Conservation (phyloP, 2,888 invertebrate species). For the Marasmarcha lunaedactyla region DNA sequence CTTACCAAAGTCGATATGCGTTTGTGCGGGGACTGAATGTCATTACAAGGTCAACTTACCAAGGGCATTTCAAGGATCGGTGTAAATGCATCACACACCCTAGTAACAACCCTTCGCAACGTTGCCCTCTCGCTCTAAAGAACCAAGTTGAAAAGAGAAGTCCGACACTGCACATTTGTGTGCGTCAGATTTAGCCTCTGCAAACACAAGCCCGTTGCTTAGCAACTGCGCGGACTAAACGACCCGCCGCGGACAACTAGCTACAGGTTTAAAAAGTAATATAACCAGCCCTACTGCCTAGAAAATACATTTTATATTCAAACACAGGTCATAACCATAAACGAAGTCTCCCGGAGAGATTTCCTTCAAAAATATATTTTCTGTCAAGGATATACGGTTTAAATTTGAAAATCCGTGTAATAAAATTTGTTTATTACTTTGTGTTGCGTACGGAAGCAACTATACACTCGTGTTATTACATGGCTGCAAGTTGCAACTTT, state of each 20-base stretch:
- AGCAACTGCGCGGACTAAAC: slow-evolving; percentile 20
- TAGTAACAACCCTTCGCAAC: background rate
- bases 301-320: background rate
- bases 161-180: background rate
- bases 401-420: too few species aligned
- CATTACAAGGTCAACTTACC: slow-evolving; percentile 24
- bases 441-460: too few species aligned
- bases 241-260: slow-evolving; percentile 12
- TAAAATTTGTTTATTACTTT: too few species aligned
- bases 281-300: background rate
- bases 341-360: too few species aligned
- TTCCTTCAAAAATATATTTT: too few species aligned
- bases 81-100: background rate
- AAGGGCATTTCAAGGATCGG: slow-evolving; percentile 16
- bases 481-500: too few species aligned
- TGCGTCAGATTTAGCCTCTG: background rate
- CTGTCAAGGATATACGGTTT: too few species aligned
- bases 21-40: slow-evolving; percentile 8
- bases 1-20: too few species aligned
- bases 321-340: too few species aligned
- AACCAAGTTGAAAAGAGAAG: background rate
- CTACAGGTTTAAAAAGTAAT: slow-evolving; percentile 11
- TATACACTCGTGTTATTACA: too few species aligned
- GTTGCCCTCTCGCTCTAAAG: background rate
- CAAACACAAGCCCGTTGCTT: slow-evolving; percentile 14